Conservation (phyloP, 1,140 invertebrate species). For the Drosophila mayri region DNA sequence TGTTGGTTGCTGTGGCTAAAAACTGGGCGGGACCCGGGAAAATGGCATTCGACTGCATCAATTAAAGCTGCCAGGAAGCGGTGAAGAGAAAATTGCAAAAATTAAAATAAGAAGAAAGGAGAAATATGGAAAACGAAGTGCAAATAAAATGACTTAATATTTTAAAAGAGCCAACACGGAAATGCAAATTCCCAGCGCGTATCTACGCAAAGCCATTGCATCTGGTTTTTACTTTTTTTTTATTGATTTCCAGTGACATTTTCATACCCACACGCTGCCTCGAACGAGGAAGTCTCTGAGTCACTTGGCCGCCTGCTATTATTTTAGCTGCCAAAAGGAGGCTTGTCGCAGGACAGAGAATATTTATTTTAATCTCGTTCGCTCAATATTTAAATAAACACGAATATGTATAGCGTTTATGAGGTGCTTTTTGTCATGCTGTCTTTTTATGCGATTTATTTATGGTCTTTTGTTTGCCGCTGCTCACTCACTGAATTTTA, state of each 20-base stretch:
- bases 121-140: constrained; percentile 19
- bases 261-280: constrained; percentile 8
- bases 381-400: constrained; percentile 44
- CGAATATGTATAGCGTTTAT: constrained; percentile 29
- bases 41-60: constrained; percentile 26
- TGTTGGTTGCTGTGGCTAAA: neutral
- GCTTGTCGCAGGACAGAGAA: constrained; percentile 54
- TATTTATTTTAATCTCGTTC: constrained; percentile 17
- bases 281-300: constrained; percentile 44
- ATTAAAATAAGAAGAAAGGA: constrained; percentile 13
- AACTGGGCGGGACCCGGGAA: constrained; percentile 19
- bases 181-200: constrained; percentile 44
- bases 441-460: constrained; percentile 53
- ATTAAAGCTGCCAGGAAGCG: constrained; percentile 37
- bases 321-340: constrained; percentile 45
- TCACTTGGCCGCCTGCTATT: constrained; percentile 24
- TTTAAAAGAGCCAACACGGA: constrained; percentile 57
- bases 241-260: constrained; percentile 61
- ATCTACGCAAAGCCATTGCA: constrained; percentile 62
- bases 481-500: constrained; percentile 22
- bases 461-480: constrained; percentile 46
- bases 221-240: constrained; percentile 51
- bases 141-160: constrained; percentile 61
- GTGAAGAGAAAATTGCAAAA: constrained; percentile 31
- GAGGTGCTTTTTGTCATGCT: constrained; percentile 30